These are phyloP conservation scores for Pinna nobilis DNA, from an alignment of 1,140 invertebrate species.

Conservation along the genomic window DNA sequence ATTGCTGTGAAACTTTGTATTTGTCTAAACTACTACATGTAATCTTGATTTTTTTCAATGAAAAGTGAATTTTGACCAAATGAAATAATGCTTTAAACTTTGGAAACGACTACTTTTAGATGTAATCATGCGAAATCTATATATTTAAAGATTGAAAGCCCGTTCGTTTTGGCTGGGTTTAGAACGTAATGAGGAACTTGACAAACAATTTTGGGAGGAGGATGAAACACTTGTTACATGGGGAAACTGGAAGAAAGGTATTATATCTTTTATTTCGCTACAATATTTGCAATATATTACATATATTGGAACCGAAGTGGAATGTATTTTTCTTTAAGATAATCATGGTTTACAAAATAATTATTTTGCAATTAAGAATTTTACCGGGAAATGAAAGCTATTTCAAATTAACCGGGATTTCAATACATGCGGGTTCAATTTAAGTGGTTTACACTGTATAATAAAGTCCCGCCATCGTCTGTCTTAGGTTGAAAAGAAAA, in stretches of 20 bases:
- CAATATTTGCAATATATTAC: neutral
- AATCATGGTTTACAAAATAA: neutral
- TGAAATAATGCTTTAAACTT: neutral
- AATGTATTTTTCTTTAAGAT: too few species aligned
- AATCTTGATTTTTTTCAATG: neutral
- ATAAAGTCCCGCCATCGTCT: too few species aligned
- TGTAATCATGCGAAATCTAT: too few species aligned
- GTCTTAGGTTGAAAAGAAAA: too few species aligned
- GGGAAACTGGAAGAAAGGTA: constrained; percentile 25
- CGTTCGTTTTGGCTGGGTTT: constrained; percentile 29
- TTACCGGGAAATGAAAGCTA: too few species aligned
- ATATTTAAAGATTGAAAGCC: too few species aligned
- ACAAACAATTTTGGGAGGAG: constrained; percentile 19
- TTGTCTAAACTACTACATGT: neutral
- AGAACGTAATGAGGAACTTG: neutral
- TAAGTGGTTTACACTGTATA: too few species aligned
- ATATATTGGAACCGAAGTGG: too few species aligned
- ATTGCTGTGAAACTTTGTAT: neutral
- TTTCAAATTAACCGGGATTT: too few species aligned
- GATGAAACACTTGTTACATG: constrained; percentile 22
- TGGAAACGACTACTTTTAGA: neutral
- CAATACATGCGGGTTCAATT: too few species aligned
- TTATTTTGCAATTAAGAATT: neutral
- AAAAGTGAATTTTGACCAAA: neutral
- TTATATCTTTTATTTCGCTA: neutral